Evolutionary conservation across 2,888 invertebrate species (phyloP), one percentile per base, ranked within the genome.

Genomic region (Caenorhabditis sp.): DNA sequence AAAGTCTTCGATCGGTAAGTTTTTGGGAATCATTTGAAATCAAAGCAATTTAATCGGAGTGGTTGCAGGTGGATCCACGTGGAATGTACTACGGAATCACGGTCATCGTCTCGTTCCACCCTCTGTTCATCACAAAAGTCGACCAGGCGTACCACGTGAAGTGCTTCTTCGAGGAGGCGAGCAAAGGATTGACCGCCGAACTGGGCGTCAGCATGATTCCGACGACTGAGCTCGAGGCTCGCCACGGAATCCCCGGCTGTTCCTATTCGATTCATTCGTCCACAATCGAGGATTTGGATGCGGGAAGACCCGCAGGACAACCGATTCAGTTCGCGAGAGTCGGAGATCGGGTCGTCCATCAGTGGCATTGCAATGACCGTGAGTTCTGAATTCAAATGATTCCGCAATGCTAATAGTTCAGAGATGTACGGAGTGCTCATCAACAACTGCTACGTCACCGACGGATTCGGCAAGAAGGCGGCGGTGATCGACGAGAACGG

Each of bases 31-130:
- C n/a, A n/a, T n/a, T n/a, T n/a, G n/a, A n/a, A n/a, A n/a, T n/a
- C n/a, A n/a, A n/a, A n/a, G n/a, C n/a, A n/a, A n/a, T n/a, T n/a
- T n/a, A n/a, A n/a, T n/a, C n/a, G n/a, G 1, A 1, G 15, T 35
- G 8, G 11, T 15, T 17, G 26, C 63, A 88, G 88, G 79, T 87
- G 35, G 88, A 89, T 59, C 89, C 89, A 9, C 83, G 89, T 9
- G 89, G 89, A 24, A 89, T 89, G 89, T 89, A 89, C 78, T 89
- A 89, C 80, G 88, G 88, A 15, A 85, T 89, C 55, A 89, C 89
- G 1, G 56, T 89, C 11, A 89, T 89, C 55, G 88, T 89, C 62
- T 86, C 87, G 8, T 89, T 89, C 63, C 89, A 89, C 65, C 89
- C 89, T 13, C 66, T 89, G 6, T 88, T 89, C 74, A 88, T 89